Evolutionary conservation across 2,113 vertebrate genomes (phyloP), one percentile per base, ranked within the genome.

Genomic region (Hemichromis elongatus): DNA sequence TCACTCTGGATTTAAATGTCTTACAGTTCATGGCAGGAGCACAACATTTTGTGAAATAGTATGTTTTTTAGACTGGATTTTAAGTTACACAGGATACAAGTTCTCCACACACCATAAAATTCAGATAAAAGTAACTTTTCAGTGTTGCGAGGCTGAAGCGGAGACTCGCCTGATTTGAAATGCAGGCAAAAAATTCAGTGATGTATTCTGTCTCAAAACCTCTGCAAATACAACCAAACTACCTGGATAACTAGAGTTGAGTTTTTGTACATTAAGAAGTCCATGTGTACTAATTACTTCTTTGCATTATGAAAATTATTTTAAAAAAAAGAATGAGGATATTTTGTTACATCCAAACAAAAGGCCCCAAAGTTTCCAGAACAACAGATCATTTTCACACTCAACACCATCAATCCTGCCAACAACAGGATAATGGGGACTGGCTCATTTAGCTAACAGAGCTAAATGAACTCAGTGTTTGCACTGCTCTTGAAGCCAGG

Each of bases 401-500:
- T 81, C 42, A 13, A 9, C 45, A 52, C 77, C 89, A 90, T 94
- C 88, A 93, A 92, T 94, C 83, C 70, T 18, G 35, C 45, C 84
- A 91, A 87, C 87, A 92, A 92, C 89, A 70, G 89, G 88, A 89
- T 89, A 91, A 95, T 89, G 87, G 80, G 33, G 82, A 80, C 61
- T 75, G 90, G 79, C 86, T 92, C 89, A 91, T 94, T 95, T 91
- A 88, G 91, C 91, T 90, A 91, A 91, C 61, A 55, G 79, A 81
- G 87, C 89, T 90, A 91, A 92, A 92, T 91, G 84, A 93, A 85
- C 83, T 81, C 73, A 12, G 52, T 70, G 83, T 77, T 84, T 59
- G 61, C 53, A 8, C 50, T 61, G 40, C 82, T 87, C 75, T 53
- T 52, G 66, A 85, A 80, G 81, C 56, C 82, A 86, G 83, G 54